Evolutionary conservation across 2,797 vertebrate genomes (phyloP).

Genomic region (Helostoma temminkii): DNA sequence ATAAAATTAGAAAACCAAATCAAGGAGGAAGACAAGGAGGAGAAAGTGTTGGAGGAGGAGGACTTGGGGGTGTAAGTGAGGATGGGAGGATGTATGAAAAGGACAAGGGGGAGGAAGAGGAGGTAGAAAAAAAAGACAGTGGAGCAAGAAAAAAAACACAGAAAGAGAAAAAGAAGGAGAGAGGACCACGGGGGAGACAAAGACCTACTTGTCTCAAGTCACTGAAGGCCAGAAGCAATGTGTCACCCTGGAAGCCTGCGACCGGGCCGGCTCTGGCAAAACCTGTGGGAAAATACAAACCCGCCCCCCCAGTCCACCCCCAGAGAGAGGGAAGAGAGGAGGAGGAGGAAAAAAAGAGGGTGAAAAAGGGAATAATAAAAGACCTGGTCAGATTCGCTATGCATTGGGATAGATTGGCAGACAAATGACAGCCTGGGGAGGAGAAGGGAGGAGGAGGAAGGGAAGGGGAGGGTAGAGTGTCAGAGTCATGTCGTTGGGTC

Average conservation of each 20-base stretch:
- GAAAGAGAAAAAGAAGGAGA: slow-evolving; percentile 80
- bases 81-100: slow-evolving; percentile 65
- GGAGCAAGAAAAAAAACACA: slow-evolving; percentile 39
- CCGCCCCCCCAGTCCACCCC: slow-evolving; percentile 69
- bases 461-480: slow-evolving; percentile 82
- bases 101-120: slow-evolving; percentile 48
- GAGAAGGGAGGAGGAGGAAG: slow-evolving; percentile 82
- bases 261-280: slow-evolving; percentile 99
- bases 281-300: slow-evolving; percentile 97
- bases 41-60: slow-evolving; percentile 6
- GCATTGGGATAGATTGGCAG: slow-evolving; percentile 98
- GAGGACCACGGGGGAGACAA: slow-evolving; percentile 91
- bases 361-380: slow-evolving; percentile 84
- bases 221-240: slow-evolving; percentile 99
- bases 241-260: slow-evolving; percentile 99
- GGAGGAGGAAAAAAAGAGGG: slow-evolving; percentile 86
- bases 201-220: slow-evolving; percentile 99
- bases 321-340: slow-evolving; percentile 75
- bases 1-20: slow-evolving; percentile 42
- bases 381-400: slow-evolving; percentile 86
- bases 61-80: slow-evolving; percentile 22
- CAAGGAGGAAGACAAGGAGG: slow-evolving; percentile 43
- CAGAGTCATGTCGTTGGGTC: slow-evolving; percentile 95
- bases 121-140: slow-evolving; percentile 51
- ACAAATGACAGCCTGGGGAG: slow-evolving; percentile 93